A percentile compares a stretch with the other conserved stretches of the same genome.
Conservation (phyloP, 2,888 invertebrate species). For the Amaurobius ferox region DNA sequence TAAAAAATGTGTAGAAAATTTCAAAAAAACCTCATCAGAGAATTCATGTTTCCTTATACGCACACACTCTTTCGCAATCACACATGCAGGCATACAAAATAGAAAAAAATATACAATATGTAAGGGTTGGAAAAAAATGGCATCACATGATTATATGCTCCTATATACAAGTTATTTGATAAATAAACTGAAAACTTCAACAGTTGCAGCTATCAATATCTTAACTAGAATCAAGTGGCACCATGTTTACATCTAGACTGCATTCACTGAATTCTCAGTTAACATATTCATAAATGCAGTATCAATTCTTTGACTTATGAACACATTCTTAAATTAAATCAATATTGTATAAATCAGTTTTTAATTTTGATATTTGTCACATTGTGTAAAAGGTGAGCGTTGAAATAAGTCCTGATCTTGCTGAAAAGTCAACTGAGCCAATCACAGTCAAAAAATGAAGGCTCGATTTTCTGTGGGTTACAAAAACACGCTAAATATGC, state of each 20-base stretch:
- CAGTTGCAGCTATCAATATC: slow-evolving; percentile 61
- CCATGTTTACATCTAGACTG: slow-evolving; percentile 24
- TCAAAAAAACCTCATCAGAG: slow-evolving; percentile 17
- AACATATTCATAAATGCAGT: slow-evolving; percentile 32
- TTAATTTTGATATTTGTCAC: slow-evolving; percentile 58
- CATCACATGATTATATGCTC: slow-evolving; percentile 46
- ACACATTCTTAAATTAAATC: slow-evolving; percentile 42
- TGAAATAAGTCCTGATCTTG: slow-evolving; percentile 43
- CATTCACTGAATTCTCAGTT: slow-evolving; percentile 15
- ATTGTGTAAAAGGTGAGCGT: slow-evolving; percentile 63
- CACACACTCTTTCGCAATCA: slow-evolving; percentile 12
- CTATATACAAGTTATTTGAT: slow-evolving; percentile 59
- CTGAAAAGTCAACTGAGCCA: slow-evolving; percentile 19
- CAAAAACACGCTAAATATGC: slow-evolving; percentile 24
- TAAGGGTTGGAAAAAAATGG: slow-evolving; percentile 31
- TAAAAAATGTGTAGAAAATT: slow-evolving; percentile 34
- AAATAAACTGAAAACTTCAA: slow-evolving; percentile 67
- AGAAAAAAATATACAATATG: slow-evolving; percentile 42
- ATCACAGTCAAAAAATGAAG: slow-evolving; percentile 20
- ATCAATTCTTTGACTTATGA: slow-evolving; percentile 34
- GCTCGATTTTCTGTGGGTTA: slow-evolving; percentile 17
- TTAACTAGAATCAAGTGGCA: slow-evolving; percentile 43
- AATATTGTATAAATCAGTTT: slow-evolving; percentile 44
- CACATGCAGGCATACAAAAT: slow-evolving; percentile 14
- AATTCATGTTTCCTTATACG: not conserved